These are phyloP conservation scores for Mandrillus leucophaeus DNA, from an alignment of 2,113 vertebrate genomes.

Conservation along the genomic window DNA sequence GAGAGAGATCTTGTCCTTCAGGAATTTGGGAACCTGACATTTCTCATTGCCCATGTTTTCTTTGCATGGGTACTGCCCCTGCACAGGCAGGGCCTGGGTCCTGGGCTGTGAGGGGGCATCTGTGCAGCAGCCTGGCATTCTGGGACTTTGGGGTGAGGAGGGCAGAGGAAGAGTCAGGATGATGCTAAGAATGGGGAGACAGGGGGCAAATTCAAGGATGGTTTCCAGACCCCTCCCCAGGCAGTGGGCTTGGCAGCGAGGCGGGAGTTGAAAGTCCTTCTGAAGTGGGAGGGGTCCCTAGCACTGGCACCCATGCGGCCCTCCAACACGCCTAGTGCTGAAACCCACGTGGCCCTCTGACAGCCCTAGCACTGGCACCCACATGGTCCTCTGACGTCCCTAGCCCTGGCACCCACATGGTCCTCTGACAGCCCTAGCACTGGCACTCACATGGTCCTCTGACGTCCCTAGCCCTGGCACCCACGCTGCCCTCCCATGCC, in stretches of 20 bases:
- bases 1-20: neutral
- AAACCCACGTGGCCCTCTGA: too few species aligned
- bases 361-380: too few species aligned
- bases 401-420: too few species aligned
- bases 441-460: too few species aligned
- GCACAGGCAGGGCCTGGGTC: accelerated
- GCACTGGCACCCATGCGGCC: too few species aligned
- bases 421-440: too few species aligned
- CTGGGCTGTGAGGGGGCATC: neutral
- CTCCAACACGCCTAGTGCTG: too few species aligned
- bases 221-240: neutral
- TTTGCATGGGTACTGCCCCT: accelerated
- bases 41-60: neutral
- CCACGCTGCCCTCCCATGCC: too few species aligned
- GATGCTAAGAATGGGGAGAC: accelerated
- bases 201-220: too few species aligned
- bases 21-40: neutral
- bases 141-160: neutral
- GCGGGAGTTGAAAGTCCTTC: neutral
- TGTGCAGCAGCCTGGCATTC: neutral
- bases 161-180: too few species aligned
- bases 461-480: too few species aligned
- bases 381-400: too few species aligned
- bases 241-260: neutral
- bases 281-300: neutral